These are phyloP conservation scores for Hypomesus transpacificus DNA, from an alignment of 2,113 vertebrate genomes.

Conservation along the genomic window DNA sequence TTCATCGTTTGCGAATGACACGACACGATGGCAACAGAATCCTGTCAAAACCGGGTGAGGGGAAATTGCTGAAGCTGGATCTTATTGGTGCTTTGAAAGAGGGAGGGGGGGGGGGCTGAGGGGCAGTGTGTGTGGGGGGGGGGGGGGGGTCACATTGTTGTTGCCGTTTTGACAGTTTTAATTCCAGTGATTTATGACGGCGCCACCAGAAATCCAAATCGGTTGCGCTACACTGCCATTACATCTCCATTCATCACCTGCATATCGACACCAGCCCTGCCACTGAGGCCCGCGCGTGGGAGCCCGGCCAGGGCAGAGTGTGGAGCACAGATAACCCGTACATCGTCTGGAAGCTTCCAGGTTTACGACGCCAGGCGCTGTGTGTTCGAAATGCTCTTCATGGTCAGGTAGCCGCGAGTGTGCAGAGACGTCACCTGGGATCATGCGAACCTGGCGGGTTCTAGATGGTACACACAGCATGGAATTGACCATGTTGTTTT, in stretches of 20 bases:
- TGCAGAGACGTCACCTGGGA: no score
- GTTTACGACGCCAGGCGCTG: no score
- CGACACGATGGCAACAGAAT: no score
- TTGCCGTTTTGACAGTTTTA: conserved; percentile 34
- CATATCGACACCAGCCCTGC: conserved; percentile 2
- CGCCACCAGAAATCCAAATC: conserved; percentile 37
- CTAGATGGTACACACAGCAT: no score
- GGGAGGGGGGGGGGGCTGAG: not conserved
- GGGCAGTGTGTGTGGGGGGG: not conserved
- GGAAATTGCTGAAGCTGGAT: not conserved
- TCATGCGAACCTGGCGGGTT: no score
- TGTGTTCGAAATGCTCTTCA: no score
- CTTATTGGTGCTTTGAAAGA: not conserved
- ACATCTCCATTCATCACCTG: conserved; percentile 42
- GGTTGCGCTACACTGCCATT: conserved; percentile 22
- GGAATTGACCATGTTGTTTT: no score
- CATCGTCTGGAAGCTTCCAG: no score
- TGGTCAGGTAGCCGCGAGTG: no score
- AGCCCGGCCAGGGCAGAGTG: no score
- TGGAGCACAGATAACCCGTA: no score
- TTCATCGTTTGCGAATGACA: no score
- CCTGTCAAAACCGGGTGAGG: not conserved
- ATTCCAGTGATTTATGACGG: conserved; percentile 51
- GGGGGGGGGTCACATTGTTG: conserved; percentile 12
- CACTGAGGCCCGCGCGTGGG: not conserved